These are phyloP conservation scores for Micronycteris hirsuta DNA, from an alignment of 2,113 vertebrate genomes.

Conservation along the genomic window DNA sequence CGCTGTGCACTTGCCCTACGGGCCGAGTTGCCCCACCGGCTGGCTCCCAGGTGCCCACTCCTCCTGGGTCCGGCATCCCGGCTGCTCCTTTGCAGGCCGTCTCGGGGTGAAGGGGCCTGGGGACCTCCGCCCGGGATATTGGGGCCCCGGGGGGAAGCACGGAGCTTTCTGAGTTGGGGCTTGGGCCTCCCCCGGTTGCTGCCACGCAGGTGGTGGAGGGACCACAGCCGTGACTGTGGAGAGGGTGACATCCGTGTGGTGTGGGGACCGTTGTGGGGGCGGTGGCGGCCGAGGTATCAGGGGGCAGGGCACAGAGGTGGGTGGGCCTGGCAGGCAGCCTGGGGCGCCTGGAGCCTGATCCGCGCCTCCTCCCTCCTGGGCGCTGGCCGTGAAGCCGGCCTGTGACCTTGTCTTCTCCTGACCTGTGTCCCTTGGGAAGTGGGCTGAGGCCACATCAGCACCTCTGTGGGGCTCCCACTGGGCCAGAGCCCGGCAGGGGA, in stretches of 20 bases:
- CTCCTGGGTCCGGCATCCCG: neutral
- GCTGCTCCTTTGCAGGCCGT: no score
- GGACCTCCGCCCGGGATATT: fast-evolving
- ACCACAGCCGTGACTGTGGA: fast-evolving
- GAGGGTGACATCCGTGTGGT: fast-evolving
- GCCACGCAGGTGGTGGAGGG: fast-evolving
- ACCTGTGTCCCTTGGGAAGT: no score
- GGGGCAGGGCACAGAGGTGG: neutral
- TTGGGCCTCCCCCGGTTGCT: fast-evolving
- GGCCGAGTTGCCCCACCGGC: neutral
- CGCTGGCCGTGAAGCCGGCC: neutral
- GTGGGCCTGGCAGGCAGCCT: fast-evolving
- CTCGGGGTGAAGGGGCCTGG: fast-evolving
- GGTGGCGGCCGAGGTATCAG: neutral
- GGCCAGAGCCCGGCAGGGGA: neutral
- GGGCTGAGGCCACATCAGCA: neutral
- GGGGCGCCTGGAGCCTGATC: fast-evolving
- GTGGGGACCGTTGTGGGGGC: fast-evolving
- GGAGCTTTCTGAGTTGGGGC: fast-evolving
- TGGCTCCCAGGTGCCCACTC: fast-evolving
- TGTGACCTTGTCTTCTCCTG: neutral
- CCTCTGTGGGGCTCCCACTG: fast-evolving
- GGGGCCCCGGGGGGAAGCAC: fast-evolving
- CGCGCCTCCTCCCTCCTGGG: neutral
- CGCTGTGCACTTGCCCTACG: no score